phyloP scores from a whole-genome alignment of 2,888 invertebrate species.

The Nephrocerus scutellatus region DNA sequence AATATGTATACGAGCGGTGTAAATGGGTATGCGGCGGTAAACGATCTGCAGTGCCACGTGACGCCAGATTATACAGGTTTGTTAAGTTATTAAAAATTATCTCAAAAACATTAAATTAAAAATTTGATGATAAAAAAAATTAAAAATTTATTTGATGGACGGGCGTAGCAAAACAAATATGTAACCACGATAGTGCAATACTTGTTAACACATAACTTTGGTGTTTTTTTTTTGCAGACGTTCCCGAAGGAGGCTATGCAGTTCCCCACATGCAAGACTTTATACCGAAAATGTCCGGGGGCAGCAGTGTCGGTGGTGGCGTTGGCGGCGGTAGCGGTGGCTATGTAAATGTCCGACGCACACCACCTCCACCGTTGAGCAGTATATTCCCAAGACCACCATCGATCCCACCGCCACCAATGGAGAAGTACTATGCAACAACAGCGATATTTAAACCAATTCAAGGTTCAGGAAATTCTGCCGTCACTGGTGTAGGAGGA shows the following conservation, averaged over 20 bases:
- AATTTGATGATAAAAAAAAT: no score
- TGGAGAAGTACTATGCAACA: slow-evolving; percentile 65
- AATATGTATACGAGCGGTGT: slow-evolving; percentile 49
- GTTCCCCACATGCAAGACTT: slow-evolving; percentile 54
- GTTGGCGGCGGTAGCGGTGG: slow-evolving; percentile 34
- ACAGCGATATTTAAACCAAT: slow-evolving; percentile 56
- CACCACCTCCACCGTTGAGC: slow-evolving; percentile 50
- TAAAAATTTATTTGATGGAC: no score
- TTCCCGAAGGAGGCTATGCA: slow-evolving; percentile 56
- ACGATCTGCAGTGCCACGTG: slow-evolving; percentile 49
- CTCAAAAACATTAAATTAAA: no score
- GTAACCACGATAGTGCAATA: no score
- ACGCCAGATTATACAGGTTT: slow-evolving; percentile 57
- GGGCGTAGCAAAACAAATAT: no score
- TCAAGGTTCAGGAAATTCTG: no score
- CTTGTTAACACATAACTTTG: no score
- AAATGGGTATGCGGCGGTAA: slow-evolving; percentile 48
- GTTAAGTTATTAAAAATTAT: no score
- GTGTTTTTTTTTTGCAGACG: slow-evolving; percentile 46
- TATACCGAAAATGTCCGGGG: slow-evolving; percentile 45
- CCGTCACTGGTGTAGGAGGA: no score
- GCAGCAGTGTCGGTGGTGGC: slow-evolving; percentile 39
- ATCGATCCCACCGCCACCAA: slow-evolving; percentile 62
- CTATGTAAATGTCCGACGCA: slow-evolving; percentile 46
- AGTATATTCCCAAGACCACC: slow-evolving; percentile 57